phyloP scores from a whole-genome alignment of 2,797 vertebrate genomes.

The Coccyzus lansbergi region DNA sequence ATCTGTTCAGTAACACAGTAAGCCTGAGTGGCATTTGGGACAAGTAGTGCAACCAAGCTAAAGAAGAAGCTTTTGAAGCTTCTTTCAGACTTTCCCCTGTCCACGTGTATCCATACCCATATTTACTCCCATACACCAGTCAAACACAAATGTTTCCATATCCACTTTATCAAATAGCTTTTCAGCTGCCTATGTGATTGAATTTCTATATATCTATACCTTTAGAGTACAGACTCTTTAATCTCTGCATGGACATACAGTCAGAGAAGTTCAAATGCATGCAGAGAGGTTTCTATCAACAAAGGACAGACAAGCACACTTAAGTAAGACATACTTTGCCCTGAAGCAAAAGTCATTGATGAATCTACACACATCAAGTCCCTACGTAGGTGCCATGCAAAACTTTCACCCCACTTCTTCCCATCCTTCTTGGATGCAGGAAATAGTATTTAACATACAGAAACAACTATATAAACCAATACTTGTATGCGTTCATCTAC shows the following conservation, averaged over 20 bases:
- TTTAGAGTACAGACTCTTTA: not conserved
- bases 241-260: not conserved
- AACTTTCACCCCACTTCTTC: constrained; percentile 3
- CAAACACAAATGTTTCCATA: not conserved
- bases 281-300: not conserved
- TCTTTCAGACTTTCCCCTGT: not conserved
- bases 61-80: not conserved
- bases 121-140: not conserved
- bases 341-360: not conserved
- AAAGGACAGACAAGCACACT: not conserved
- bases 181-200: not conserved
- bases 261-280: not conserved
- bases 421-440: not conserved
- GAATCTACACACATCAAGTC: not conserved
- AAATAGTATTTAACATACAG: not conserved
- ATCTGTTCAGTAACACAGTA: not conserved
- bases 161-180: not conserved
- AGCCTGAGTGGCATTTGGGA: not conserved
- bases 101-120: not conserved
- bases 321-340: not conserved
- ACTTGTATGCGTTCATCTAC: not conserved
- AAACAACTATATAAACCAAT: constrained; percentile 32
- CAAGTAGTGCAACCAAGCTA: not conserved
- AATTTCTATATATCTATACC: not conserved
- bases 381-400: not conserved